phyloP scores from a whole-genome alignment of 2,888 invertebrate species.

The Callinectes sapidus region DNA sequence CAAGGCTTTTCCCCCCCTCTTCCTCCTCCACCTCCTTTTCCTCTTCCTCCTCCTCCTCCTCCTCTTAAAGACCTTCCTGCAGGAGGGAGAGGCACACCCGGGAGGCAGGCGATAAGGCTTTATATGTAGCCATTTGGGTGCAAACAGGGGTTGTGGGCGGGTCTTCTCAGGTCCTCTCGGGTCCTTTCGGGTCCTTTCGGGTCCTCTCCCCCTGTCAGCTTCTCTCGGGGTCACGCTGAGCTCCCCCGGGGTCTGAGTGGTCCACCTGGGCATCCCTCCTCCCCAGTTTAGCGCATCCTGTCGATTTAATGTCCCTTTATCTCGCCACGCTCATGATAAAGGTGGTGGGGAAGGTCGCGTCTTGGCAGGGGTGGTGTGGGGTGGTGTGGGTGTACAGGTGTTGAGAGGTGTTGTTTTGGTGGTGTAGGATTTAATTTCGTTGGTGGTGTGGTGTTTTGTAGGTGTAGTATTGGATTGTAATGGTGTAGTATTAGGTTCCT shows the following conservation, averaged over 20 bases:
- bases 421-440: too few species aligned
- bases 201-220: neutral
- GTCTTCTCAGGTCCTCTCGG: neutral
- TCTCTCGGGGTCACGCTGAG: neutral
- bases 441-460: too few species aligned
- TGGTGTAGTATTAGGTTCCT: neutral
- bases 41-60: constrained; percentile 30
- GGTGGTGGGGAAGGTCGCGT: neutral
- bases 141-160: neutral
- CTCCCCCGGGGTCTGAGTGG: neutral
- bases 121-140: constrained; percentile 5
- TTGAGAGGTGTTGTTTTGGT: too few species aligned
- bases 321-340: neutral
- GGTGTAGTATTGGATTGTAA: neutral
- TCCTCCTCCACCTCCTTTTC: constrained; percentile 16
- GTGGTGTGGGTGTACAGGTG: neutral
- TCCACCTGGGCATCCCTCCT: neutral
- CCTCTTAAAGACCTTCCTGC: neutral
- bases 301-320: neutral
- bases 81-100: constrained; percentile 16
- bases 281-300: neutral
- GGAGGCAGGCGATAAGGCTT: constrained; percentile 11
- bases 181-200: neutral
- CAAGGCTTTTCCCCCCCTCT: neutral
- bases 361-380: neutral